Evolutionary conservation across 2,888 invertebrate genomes (phyloP), one percentile per base, ranked within the genome.

Genomic region (Drosophila fungiperda): DNA sequence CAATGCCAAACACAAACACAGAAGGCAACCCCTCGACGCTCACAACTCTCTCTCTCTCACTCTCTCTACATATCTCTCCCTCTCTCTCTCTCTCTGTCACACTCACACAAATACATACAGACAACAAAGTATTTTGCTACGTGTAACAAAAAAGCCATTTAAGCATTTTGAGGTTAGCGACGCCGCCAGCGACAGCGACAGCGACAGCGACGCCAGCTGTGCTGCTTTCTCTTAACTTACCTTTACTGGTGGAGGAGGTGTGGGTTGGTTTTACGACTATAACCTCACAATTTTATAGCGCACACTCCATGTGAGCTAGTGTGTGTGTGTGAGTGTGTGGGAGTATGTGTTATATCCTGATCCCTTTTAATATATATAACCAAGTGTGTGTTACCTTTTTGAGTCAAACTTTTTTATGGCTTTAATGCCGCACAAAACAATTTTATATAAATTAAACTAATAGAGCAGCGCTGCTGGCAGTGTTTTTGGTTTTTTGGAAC

Each of bases 141-240:
- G 87, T 87, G 87, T 90, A 90, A 90, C 85, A 87, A 87, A 87
- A 90, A 87, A 89, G 88, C 90, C 90, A 87, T 87, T 87, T 87
- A 87, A 87, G 87, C 89, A 87, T 87, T 87, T 87, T 87, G 87
- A 87, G 87, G 90, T 87, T 83, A 77, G 77, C 80, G 74, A 66
- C 69, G 71, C 63, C 82, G 78, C 38, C 65, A 72, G 76, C 76
- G 58, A 61, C 64, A 53, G 65, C 66, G 71, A 58, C 81, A 5
- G 26, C 82, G 53, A 61, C 64, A 50, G 65, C 66, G 71, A 58
- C 81, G 81, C 53, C 72, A 65, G 68, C 81, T 72, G 54, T 60
- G 77, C 62, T 76, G 77, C 71, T 64, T 61, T 40, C 38, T 64
- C 79, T 82, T 82, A 73, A 57, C 79, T 70, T 73, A 67, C 78